A percentile compares a stretch with the other conserved stretches of the same genome.
Evolutionary conservation across 2,113 vertebrate species (phyloP).

Genomic region (Blennius ocellaris): DNA sequence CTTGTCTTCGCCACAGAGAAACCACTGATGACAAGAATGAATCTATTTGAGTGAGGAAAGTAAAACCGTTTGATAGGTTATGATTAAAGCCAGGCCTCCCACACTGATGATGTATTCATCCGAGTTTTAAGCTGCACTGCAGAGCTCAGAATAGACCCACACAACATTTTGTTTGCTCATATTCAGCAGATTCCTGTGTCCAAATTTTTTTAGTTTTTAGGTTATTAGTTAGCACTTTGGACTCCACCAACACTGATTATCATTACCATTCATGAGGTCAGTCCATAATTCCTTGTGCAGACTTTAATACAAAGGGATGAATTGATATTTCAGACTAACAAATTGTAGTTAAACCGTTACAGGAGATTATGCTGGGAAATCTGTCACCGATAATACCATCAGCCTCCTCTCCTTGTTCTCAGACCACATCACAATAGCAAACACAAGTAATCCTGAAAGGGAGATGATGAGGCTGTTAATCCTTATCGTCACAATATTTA

Average conservation of each 20-base stretch:
- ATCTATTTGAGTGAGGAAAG: conserved; percentile 11
- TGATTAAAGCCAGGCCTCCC: conserved; percentile 21
- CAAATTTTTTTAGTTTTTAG: neutral
- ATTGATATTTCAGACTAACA: conserved; percentile 53
- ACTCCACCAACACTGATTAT: conserved; percentile 28
- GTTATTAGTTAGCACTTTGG: conserved; percentile 18
- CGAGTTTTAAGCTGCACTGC: conserved; percentile 30
- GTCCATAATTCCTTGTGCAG: conserved; percentile 28
- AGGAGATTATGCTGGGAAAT: conserved; percentile 70
- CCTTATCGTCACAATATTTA: conserved; percentile 48
- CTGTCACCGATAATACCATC: conserved; percentile 56
- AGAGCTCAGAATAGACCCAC: conserved; percentile 44
- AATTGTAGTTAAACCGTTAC: conserved; percentile 64
- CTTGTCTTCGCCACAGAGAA: conserved; percentile 10
- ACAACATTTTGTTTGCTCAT: conserved; percentile 24
- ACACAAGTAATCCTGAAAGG: conserved; percentile 57
- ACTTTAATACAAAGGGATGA: conserved; percentile 49
- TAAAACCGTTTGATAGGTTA: conserved; percentile 24
- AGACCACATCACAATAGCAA: conserved; percentile 47
- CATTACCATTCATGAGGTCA: conserved; percentile 17
- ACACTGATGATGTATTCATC: conserved; percentile 33
- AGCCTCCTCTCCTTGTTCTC: conserved; percentile 37
- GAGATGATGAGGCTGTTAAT: conserved; percentile 48
- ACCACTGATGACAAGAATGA: conserved; percentile 8
- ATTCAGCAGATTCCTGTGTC: conserved; percentile 6